phyloP scores from a whole-genome alignment of 2,797 vertebrate species.

The Acanthiza pusilla region DNA sequence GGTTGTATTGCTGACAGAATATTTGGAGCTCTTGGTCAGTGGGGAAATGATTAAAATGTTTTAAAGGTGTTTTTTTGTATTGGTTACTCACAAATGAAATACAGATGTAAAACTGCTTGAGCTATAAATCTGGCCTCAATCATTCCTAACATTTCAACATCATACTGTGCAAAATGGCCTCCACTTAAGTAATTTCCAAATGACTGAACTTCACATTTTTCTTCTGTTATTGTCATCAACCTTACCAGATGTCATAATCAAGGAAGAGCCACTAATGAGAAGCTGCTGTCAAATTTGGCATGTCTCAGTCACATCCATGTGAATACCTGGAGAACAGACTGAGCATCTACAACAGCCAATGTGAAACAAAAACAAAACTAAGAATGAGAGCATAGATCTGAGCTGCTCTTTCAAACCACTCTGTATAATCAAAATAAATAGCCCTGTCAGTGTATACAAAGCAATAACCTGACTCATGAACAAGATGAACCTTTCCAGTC shows the following conservation, averaged over 20 bases:
- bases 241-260: slow-evolving; percentile 53
- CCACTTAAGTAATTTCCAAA: slow-evolving; percentile 30
- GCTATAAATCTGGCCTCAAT: slow-evolving; percentile 55
- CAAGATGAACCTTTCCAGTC: background rate
- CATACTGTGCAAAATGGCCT: slow-evolving; percentile 23
- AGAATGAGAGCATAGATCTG: background rate
- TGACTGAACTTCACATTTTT: slow-evolving; percentile 38
- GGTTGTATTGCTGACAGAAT: slow-evolving; percentile 13
- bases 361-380: background rate
- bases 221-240: slow-evolving; percentile 50
- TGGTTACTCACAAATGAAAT: slow-evolving; percentile 38
- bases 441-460: background rate
- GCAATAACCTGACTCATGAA: background rate
- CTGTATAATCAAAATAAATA: background rate
- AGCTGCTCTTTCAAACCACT: background rate
- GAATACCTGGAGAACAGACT: slow-evolving; percentile 9
- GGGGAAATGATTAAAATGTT: slow-evolving; percentile 30
- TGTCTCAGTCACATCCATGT: background rate
- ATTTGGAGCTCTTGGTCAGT: background rate
- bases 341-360: background rate
- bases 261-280: slow-evolving; percentile 34
- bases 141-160: slow-evolving; percentile 43
- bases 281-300: slow-evolving; percentile 45
- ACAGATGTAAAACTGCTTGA: slow-evolving; percentile 43
- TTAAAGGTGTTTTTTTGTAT: slow-evolving; percentile 22